Conservation (phyloP, 2,888 invertebrate species). For the Lithosia quadra region DNA sequence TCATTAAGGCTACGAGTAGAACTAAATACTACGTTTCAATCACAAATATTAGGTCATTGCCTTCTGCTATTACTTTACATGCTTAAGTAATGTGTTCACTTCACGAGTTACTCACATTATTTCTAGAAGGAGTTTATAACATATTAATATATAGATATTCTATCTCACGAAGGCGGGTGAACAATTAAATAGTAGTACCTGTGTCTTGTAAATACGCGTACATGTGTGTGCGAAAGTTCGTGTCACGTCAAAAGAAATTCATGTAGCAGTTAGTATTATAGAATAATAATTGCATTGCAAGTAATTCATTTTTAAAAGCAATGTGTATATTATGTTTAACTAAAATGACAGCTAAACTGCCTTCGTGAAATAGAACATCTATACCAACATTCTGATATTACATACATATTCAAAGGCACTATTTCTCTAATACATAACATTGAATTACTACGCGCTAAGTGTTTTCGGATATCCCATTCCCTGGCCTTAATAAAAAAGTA, state of each 20-base stretch:
- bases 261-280: no score
- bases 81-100: not conserved
- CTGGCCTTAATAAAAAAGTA: not conserved
- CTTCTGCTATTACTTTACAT: not conserved
- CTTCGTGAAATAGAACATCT: no score
- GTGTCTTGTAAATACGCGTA: no score
- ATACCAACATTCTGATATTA: not conserved
- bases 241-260: no score
- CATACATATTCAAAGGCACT: not conserved
- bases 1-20: not conserved
- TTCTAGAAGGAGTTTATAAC: not conserved
- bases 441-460: constrained; percentile 4
- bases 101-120: not conserved
- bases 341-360: no score
- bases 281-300: no score
- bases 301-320: no score
- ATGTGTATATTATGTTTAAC: no score
- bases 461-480: not conserved
- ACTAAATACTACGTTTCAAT: not conserved
- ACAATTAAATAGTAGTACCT: no score
- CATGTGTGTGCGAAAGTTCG: no score
- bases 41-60: not conserved
- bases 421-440: not conserved
- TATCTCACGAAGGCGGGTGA: no score
- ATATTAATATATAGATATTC: no score